Evolutionary conservation across 2,888 invertebrate species (phyloP).

Genomic region (Lycia hirtaria): DNA sequence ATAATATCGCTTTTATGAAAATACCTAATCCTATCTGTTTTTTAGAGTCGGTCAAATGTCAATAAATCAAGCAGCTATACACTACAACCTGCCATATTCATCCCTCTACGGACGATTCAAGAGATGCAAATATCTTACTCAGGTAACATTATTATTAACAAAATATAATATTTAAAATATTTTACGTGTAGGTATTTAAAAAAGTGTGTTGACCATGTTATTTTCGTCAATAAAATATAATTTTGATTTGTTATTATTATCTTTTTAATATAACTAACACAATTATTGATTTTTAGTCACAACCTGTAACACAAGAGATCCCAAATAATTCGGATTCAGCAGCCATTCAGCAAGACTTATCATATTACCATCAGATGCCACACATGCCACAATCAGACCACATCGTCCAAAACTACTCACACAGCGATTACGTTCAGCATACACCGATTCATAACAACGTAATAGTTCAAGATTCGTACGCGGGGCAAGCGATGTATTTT

Average conservation of each 20-base stretch:
- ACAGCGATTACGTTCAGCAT: slow-evolving; percentile 25
- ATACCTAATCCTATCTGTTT: slow-evolving; percentile 19
- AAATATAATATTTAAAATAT: too few species aligned
- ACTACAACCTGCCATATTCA: slow-evolving; percentile 95
- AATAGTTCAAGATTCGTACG: slow-evolving; percentile 26
- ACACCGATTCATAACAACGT: slow-evolving; percentile 47
- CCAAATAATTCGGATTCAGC: slow-evolving; percentile 50
- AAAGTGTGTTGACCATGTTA: too few species aligned
- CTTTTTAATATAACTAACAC: too few species aligned
- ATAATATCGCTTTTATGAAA: too few species aligned
- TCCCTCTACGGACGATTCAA: slow-evolving; percentile 95
- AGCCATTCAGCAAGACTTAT: slow-evolving; percentile 43
- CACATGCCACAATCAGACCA: slow-evolving; percentile 26
- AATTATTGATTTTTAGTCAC: slow-evolving; percentile 24
- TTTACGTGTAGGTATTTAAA: too few species aligned
- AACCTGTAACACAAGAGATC: slow-evolving; percentile 46
- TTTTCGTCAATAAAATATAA: too few species aligned
- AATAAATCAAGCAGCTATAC: slow-evolving; percentile 96
- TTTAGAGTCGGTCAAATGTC: slow-evolving; percentile 95
- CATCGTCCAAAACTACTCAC: slow-evolving; percentile 12
- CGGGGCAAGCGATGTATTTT: slow-evolving; percentile 57
- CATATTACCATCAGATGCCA: slow-evolving; percentile 63
- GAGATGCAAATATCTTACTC: slow-evolving; percentile 92
- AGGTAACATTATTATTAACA: slow-evolving; percentile 55
- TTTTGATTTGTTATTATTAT: too few species aligned